phyloP scores from a whole-genome alignment of 2,888 invertebrate species.

The Siphlonurus alternatus region DNA sequence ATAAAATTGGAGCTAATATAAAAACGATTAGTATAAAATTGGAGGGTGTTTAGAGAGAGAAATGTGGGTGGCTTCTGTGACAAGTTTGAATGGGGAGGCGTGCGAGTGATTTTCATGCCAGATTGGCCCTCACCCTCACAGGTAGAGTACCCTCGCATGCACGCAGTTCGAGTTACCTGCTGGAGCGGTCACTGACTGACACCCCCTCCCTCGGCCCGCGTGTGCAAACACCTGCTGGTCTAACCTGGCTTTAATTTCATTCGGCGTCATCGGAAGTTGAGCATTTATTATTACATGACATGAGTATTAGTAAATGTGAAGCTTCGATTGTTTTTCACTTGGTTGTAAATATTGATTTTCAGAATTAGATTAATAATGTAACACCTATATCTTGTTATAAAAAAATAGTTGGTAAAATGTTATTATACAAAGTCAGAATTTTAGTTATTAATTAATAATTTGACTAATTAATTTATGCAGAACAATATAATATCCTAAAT shows the following conservation, averaged over 20 bases:
- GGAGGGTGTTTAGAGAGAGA: background rate
- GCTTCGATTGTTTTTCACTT: no score
- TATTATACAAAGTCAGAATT: no score
- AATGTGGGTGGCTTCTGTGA: background rate
- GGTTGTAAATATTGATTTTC: no score
- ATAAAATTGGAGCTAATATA: background rate
- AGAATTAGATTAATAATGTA: no score
- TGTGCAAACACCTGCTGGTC: background rate
- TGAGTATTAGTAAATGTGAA: no score
- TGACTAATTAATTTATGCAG: no score
- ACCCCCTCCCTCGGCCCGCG: background rate
- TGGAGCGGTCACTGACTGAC: background rate
- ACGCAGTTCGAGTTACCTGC: background rate
- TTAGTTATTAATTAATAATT: no score
- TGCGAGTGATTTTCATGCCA: background rate
- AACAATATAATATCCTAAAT: no score
- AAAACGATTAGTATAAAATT: background rate
- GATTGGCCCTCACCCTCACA: background rate
- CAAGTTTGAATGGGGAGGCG: background rate
- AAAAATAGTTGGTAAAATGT: no score
- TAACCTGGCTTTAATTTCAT: background rate
- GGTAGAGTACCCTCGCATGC: background rate
- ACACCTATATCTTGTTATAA: no score
- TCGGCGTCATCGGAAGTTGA: no score
- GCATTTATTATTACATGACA: no score